Evolutionary conservation across 2,888 invertebrate genomes (phyloP).

Genomic region (Macaria notata): DNA sequence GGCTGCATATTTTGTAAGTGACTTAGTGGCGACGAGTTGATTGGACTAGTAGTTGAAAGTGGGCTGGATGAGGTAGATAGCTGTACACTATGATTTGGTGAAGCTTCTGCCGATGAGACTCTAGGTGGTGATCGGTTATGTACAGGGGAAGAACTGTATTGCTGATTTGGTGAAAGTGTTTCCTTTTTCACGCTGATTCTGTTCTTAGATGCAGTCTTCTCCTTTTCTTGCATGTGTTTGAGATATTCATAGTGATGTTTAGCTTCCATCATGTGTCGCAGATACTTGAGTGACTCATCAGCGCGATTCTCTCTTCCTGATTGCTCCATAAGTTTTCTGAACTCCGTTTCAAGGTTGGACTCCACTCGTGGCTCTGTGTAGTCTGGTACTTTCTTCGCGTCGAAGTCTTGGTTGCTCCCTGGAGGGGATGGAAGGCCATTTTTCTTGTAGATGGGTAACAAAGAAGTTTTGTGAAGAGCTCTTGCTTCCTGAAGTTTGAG

Average conservation of each 20-base stretch:
- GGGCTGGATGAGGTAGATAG: slow-evolving; percentile 77
- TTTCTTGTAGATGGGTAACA: slow-evolving; percentile 75
- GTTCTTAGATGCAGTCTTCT: slow-evolving; percentile 44
- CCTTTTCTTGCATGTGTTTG: slow-evolving; percentile 69
- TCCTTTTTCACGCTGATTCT: slow-evolving; percentile 60
- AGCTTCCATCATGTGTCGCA: slow-evolving; percentile 75
- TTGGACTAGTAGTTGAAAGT: slow-evolving; percentile 80
- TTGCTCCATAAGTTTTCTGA: slow-evolving; percentile 81
- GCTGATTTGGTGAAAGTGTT: slow-evolving; percentile 57
- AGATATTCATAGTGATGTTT: slow-evolving; percentile 70
- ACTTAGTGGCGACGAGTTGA: slow-evolving; percentile 90
- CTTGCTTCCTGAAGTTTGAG: slow-evolving; percentile 94
- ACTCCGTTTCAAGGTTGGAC: slow-evolving; percentile 81
- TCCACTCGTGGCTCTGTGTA: slow-evolving; percentile 73
- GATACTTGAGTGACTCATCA: slow-evolving; percentile 69
- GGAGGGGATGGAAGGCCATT: slow-evolving; percentile 77
- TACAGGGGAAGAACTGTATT: slow-evolving; percentile 47
- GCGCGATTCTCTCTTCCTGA: slow-evolving; percentile 72
- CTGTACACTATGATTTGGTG: slow-evolving; percentile 65
- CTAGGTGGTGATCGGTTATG: slow-evolving; percentile 56
- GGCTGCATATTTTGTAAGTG: slow-evolving; percentile 97
- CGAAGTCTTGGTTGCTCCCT: slow-evolving; percentile 72
- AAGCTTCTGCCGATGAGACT: slow-evolving; percentile 65
- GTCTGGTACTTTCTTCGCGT: slow-evolving; percentile 51
- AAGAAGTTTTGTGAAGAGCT: slow-evolving; percentile 83